These are phyloP conservation scores for Pomacea maculata DNA, from an alignment of 1,140 invertebrate species.

Conservation along the genomic window DNA sequence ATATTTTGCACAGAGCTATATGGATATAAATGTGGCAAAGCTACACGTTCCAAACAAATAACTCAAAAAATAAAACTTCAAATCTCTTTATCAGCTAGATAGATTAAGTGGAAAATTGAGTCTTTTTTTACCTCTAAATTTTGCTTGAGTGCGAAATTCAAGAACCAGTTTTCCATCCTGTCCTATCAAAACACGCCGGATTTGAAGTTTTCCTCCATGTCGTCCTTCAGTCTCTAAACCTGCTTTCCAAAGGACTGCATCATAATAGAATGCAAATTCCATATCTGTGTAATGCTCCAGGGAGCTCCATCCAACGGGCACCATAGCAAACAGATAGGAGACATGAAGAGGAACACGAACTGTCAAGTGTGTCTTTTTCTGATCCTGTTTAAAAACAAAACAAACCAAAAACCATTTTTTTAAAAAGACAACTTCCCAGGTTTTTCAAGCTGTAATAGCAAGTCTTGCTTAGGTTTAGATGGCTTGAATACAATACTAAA, in stretches of 20 bases:
- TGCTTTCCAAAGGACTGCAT: conserved; percentile 62
- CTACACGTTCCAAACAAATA: too few relatives aligned
- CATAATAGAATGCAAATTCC: conserved; percentile 68
- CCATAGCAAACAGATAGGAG: conserved; percentile 65
- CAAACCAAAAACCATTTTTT: neutral
- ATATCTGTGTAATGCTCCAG: conserved; percentile 67
- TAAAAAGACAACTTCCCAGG: neutral
- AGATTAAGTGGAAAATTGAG: too few relatives aligned
- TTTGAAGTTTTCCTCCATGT: conserved; percentile 61
- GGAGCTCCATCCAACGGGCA: conserved; percentile 66
- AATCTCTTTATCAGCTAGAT: too few relatives aligned
- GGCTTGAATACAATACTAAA: neutral
- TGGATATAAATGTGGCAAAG: neutral
- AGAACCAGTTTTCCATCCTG: conserved; percentile 65
- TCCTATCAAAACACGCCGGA: conserved; percentile 63
- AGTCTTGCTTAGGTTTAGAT: neutral
- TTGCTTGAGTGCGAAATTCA: conserved; percentile 66
- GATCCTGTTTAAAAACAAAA: conserved; percentile 32
- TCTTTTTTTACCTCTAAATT: conserved; percentile 63
- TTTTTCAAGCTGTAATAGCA: too few relatives aligned
- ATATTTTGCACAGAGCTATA: neutral
- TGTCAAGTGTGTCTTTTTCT: conserved; percentile 64
- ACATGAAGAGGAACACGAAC: conserved; percentile 67
- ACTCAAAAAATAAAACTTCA: too few relatives aligned
- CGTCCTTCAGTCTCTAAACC: conserved; percentile 62